Evolutionary conservation across 2,888 invertebrate species (phyloP).

Genomic region (Helicoverpa assulta): DNA sequence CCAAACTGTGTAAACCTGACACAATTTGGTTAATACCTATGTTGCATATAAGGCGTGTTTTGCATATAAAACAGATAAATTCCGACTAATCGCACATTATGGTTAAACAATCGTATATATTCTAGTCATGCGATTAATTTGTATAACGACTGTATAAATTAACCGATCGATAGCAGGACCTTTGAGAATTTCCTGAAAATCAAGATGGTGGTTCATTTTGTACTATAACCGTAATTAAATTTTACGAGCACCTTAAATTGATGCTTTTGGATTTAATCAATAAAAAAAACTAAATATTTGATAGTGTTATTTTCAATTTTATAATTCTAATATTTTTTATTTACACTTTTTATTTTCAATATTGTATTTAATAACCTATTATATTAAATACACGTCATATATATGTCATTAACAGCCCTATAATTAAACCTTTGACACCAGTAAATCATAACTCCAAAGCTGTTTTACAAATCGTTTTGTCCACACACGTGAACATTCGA

Average conservation of each 20-base stretch:
- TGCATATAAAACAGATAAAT: constrained; percentile 60
- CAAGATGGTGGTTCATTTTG: constrained; percentile 15
- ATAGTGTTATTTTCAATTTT: too few relatives aligned
- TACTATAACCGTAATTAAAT: background rate
- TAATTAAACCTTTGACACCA: background rate
- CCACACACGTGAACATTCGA: constrained; percentile 12
- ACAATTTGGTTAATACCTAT: constrained; percentile 55
- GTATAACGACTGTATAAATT: constrained; percentile 60
- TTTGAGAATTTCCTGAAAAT: constrained; percentile 35
- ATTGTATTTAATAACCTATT: background rate
- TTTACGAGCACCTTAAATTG: background rate
- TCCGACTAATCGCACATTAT: constrained; percentile 58
- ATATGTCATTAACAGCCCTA: background rate
- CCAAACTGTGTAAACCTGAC: constrained; percentile 29
- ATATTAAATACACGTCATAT: background rate
- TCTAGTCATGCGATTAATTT: constrained; percentile 62
- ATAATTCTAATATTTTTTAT: too few relatives aligned
- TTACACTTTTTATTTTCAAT: too few relatives aligned
- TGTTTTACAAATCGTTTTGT: constrained; percentile 29
- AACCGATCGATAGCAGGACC: constrained; percentile 37
- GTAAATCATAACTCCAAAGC: constrained; percentile 7
- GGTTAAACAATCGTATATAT: constrained; percentile 63
- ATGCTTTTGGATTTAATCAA: background rate
- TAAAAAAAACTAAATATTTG: background rate
- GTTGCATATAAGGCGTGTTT: constrained; percentile 51